These are phyloP conservation scores for Pollicipes pollicipes DNA, from an alignment of 1,140 invertebrate species.

Conservation along the genomic window DNA sequence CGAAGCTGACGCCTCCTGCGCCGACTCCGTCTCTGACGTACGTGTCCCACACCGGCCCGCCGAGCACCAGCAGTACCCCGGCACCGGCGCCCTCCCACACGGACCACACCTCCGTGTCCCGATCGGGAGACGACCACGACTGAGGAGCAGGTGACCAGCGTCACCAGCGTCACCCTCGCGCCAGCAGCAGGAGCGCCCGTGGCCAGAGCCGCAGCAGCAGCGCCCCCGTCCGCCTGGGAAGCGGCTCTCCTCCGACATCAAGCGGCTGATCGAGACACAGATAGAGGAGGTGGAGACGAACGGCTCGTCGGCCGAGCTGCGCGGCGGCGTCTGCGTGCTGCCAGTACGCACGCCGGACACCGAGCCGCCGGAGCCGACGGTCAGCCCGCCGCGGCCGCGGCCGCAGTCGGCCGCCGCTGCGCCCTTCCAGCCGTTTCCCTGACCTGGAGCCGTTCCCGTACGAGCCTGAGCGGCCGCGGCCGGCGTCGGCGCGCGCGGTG, in stretches of 20 bases:
- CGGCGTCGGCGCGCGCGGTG: slow-evolving; percentile 22
- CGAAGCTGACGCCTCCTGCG: neutral
- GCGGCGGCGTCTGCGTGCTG: neutral
- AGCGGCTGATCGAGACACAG: slow-evolving; percentile 7
- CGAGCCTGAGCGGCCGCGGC: slow-evolving; percentile 24
- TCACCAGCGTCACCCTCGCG: no score
- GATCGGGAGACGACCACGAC: neutral
- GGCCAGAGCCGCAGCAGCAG: neutral
- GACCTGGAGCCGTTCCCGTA: slow-evolving; percentile 31
- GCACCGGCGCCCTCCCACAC: no score
- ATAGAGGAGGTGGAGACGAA: neutral
- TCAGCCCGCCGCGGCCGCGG: slow-evolving; percentile 17
- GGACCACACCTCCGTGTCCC: neutral
- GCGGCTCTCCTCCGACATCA: slow-evolving; percentile 1
- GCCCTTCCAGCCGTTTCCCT: slow-evolving; percentile 11
- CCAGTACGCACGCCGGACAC: slow-evolving; percentile 5
- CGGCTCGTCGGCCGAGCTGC: neutral
- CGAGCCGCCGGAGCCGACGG: neutral
- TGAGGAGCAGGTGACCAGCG: neutral
- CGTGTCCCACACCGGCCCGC: neutral
- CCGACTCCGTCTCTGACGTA: slow-evolving; percentile 6
- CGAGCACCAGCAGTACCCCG: neutral
- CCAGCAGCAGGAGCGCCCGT: neutral
- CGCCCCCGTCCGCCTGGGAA: slow-evolving; percentile 7
- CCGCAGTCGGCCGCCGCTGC: slow-evolving; percentile 24